Conservation (phyloP, 1,140 invertebrate genomes). For the Teleopsis dalmanni region DNA sequence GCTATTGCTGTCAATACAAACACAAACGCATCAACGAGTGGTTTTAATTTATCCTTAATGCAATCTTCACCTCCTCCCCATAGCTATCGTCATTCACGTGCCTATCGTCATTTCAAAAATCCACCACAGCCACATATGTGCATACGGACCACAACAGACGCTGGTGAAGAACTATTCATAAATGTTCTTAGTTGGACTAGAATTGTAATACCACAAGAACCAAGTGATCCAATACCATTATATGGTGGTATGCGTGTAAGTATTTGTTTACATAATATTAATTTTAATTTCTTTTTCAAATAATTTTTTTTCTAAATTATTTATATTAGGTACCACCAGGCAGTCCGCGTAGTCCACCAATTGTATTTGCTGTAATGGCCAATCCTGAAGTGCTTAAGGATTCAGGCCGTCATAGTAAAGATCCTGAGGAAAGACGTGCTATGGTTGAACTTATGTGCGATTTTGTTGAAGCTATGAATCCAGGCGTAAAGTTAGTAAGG, state of each 20-base stretch:
- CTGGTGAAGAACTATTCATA: slow-evolving; percentile 53
- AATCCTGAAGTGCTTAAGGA: slow-evolving; percentile 59
- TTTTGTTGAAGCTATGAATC: slow-evolving; percentile 64
- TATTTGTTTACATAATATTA: background rate
- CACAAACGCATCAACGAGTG: too few relatives aligned
- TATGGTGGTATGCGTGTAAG: slow-evolving; percentile 62
- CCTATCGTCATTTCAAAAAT: slow-evolving; percentile 58
- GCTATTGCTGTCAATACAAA: too few relatives aligned
- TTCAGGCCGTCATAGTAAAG: slow-evolving; percentile 58
- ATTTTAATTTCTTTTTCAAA: background rate
- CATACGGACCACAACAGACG: slow-evolving; percentile 58
- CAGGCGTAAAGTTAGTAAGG: slow-evolving; percentile 51
- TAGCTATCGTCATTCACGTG: slow-evolving; percentile 47
- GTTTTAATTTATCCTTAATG: slow-evolving; percentile 21
- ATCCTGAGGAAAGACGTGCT: slow-evolving; percentile 54
- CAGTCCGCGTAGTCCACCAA: slow-evolving; percentile 51
- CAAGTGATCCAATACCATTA: slow-evolving; percentile 56
- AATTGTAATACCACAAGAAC: slow-evolving; percentile 55
- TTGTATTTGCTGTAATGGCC: slow-evolving; percentile 63
- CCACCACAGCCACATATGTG: slow-evolving; percentile 69
- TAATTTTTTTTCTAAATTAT: background rate
- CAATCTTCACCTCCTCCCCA: slow-evolving; percentile 40
- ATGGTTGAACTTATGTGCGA: slow-evolving; percentile 60
- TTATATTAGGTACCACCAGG: slow-evolving; percentile 47
- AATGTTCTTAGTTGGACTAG: slow-evolving; percentile 66